These are phyloP conservation scores for Cardiocondyla obscurior DNA, from an alignment of 1,140 invertebrate species.

Conservation along the genomic window DNA sequence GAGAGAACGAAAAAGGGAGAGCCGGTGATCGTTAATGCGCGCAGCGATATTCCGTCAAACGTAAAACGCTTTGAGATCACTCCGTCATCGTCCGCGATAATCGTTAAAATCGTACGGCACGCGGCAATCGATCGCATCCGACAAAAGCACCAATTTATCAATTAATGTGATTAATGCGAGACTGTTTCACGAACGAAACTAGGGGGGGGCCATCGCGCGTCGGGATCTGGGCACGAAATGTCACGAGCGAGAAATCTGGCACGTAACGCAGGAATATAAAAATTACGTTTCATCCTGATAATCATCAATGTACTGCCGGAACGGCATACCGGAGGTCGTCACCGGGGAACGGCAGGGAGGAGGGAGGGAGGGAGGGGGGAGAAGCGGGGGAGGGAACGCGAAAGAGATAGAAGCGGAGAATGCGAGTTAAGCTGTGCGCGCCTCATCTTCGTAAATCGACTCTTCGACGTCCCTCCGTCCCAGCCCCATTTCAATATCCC, in stretches of 20 bases:
- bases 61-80: neutral
- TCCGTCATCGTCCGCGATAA: neutral
- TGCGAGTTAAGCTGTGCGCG: slow-evolving; percentile 66
- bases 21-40: neutral
- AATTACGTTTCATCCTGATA: slow-evolving; percentile 69
- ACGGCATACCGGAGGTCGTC: slow-evolving; percentile 52
- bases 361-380: neutral
- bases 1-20: neutral
- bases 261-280: slow-evolving; percentile 62
- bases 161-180: neutral
- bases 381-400: neutral
- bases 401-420: slow-evolving; percentile 53
- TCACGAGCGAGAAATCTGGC: slow-evolving; percentile 52
- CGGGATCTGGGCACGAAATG: slow-evolving; percentile 53
- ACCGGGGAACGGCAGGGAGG: slow-evolving; percentile 6
- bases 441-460: slow-evolving; percentile 72
- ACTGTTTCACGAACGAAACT: slow-evolving; percentile 44
- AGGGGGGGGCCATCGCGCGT: slow-evolving; percentile 37
- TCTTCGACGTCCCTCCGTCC: slow-evolving; percentile 64
- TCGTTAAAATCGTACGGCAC: neutral
- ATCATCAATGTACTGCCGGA: slow-evolving; percentile 57
- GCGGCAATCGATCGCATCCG: neutral
- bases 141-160: slow-evolving; percentile 10
- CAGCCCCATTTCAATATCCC: slow-evolving; percentile 69
- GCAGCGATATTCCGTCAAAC: neutral